phyloP scores from a whole-genome alignment of 1,140 invertebrate genomes.

The Octopus bimaculoides region DNA sequence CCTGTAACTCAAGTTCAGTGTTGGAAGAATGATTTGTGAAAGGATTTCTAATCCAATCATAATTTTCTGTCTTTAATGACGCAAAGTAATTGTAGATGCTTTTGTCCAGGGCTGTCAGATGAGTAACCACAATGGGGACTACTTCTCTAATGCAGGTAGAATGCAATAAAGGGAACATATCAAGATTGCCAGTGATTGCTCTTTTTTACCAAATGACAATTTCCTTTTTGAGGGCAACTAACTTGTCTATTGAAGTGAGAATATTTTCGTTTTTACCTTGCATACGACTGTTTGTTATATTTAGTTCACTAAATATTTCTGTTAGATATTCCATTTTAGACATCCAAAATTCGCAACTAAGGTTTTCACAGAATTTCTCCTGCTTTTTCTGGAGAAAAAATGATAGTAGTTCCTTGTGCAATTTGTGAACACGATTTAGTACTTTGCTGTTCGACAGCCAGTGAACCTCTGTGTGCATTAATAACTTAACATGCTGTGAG shows the following conservation, averaged over 20 bases:
- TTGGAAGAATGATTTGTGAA: background rate
- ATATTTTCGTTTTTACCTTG: background rate
- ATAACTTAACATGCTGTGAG: background rate
- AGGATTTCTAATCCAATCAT: background rate
- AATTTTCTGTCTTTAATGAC: background rate
- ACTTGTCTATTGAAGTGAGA: background rate
- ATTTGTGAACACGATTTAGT: background rate
- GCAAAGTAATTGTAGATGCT: background rate
- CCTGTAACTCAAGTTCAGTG: background rate
- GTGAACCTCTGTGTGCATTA: background rate
- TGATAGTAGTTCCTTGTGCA: background rate
- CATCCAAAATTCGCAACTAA: background rate
- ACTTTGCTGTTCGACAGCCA: background rate
- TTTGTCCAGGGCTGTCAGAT: background rate
- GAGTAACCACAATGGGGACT: background rate
- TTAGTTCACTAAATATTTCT: constrained; percentile 4
- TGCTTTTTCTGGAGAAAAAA: background rate
- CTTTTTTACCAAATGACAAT: background rate
- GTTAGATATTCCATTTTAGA: background rate
- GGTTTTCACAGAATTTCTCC: background rate
- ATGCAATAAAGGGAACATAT: background rate
- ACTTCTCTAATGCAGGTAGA: background rate
- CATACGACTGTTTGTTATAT: background rate
- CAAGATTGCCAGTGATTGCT: background rate
- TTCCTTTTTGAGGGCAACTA: background rate